These are phyloP conservation scores for Baryphthengus martii DNA, from an alignment of 2,113 vertebrate genomes.

Conservation along the genomic window DNA sequence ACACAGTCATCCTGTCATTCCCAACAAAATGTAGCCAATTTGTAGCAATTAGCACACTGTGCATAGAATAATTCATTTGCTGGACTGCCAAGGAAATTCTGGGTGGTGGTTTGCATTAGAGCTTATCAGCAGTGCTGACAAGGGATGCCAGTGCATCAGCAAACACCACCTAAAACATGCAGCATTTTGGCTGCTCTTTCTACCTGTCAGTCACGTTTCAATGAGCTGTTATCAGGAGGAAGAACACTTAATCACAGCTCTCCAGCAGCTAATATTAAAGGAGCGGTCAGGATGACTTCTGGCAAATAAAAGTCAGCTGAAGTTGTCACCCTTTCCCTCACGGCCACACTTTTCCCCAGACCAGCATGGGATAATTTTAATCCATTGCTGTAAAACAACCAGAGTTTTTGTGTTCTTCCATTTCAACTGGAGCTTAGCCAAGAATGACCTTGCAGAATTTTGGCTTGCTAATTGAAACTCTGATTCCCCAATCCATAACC, in stretches of 20 bases:
- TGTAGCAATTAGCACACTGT: constrained; percentile 6
- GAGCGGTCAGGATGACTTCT: neutral
- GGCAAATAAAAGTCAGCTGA: neutral
- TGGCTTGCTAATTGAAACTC: neutral
- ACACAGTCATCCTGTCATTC: neutral
- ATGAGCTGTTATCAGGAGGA: neutral
- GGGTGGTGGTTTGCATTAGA: neutral
- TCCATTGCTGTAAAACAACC: neutral
- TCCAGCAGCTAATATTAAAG: constrained; percentile 6
- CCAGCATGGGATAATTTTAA: neutral
- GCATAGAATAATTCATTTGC: neutral
- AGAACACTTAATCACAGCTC: constrained; percentile 12
- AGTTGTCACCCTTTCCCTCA: neutral
- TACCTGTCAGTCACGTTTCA: constrained; percentile 16
- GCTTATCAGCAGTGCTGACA: constrained; percentile 1
- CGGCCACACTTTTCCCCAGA: neutral
- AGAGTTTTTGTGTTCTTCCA: neutral
- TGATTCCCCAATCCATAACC: neutral
- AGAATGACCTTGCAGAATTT: neutral
- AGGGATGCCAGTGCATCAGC: neutral
- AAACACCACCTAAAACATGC: constrained; percentile 15
- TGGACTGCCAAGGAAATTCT: neutral
- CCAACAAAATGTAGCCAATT: neutral
- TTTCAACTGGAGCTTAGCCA: neutral
- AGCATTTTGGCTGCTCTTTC: neutral